phyloP scores from a whole-genome alignment of 1,140 invertebrate genomes.

The Brachionus manjavacas region DNA sequence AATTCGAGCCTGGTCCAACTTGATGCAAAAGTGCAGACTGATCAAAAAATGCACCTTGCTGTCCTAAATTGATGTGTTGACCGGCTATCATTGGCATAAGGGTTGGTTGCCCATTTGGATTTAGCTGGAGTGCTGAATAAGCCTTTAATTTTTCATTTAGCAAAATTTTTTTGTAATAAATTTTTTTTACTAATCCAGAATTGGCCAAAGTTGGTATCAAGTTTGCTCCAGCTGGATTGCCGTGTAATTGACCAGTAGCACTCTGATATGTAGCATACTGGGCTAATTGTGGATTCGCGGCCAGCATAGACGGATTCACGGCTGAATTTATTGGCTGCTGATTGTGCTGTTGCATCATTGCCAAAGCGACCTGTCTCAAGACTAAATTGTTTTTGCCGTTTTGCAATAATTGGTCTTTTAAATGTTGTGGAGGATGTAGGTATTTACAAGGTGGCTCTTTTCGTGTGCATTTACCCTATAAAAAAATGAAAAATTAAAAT shows the following conservation, averaged over 20 bases:
- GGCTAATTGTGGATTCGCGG: background rate
- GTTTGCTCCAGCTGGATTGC: background rate
- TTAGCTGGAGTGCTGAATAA: background rate
- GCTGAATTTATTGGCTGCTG: background rate
- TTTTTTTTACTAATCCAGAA: background rate
- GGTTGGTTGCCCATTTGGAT: background rate
- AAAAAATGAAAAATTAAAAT: slow-evolving; percentile 44
- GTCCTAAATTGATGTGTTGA: background rate
- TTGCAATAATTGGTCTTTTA: slow-evolving; percentile 98
- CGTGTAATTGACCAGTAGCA: background rate
- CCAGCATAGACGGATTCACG: background rate
- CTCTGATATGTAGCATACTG: slow-evolving; percentile 30
- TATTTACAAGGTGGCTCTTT: slow-evolving; percentile 99
- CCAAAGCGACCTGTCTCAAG: slow-evolving; percentile 56
- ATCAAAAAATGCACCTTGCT: background rate
- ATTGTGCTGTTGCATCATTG: slow-evolving; percentile 42
- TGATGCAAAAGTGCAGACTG: background rate
- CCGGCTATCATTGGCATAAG: background rate
- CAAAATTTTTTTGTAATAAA: background rate
- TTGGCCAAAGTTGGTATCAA: slow-evolving; percentile 5
- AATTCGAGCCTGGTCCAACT: background rate
- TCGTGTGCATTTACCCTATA: slow-evolving; percentile 95
- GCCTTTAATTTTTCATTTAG: background rate
- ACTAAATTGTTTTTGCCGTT: slow-evolving; percentile 98
- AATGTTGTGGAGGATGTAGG: slow-evolving; percentile 97